Evolutionary conservation across 2,888 invertebrate species (phyloP).

Genomic region (Thelaira solivaga): DNA sequence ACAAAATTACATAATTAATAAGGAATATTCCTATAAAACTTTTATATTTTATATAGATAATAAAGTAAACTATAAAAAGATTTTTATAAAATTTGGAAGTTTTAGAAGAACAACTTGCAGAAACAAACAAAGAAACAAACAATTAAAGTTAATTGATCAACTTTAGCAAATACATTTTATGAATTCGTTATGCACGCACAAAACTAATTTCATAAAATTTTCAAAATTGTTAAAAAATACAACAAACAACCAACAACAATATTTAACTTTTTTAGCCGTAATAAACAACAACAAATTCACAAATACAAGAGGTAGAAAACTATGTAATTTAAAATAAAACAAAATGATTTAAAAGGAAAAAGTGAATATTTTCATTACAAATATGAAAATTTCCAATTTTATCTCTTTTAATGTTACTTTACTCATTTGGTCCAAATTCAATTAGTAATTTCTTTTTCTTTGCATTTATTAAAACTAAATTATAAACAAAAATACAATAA

Average conservation of each 20-base stretch:
- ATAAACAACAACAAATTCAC: constrained; percentile 56
- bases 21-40: constrained; percentile 7
- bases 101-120: background rate
- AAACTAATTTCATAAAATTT: constrained; percentile 7
- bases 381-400: constrained; percentile 8
- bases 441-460: constrained; percentile 12
- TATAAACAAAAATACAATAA: constrained; percentile 35
- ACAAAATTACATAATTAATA: constrained; percentile 24
- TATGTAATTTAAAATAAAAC: constrained; percentile 32
- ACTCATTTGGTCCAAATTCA: background rate
- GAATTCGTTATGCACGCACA: background rate
- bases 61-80: background rate
- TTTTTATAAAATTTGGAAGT: constrained; percentile 26
- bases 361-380: too few species aligned
- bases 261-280: constrained; percentile 50
- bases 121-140: too few species aligned
- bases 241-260: constrained; percentile 64
- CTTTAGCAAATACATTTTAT: background rate
- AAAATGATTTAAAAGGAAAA: background rate
- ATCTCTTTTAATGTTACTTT: constrained; percentile 4
- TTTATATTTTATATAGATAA: too few species aligned
- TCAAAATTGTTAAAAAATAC: constrained; percentile 44
- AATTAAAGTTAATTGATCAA: background rate
- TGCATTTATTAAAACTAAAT: constrained; percentile 16
- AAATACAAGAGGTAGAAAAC: constrained; percentile 44